These are phyloP conservation scores for Asarcornis scutulata DNA, from an alignment of 2,113 vertebrate species.

Conservation along the genomic window DNA sequence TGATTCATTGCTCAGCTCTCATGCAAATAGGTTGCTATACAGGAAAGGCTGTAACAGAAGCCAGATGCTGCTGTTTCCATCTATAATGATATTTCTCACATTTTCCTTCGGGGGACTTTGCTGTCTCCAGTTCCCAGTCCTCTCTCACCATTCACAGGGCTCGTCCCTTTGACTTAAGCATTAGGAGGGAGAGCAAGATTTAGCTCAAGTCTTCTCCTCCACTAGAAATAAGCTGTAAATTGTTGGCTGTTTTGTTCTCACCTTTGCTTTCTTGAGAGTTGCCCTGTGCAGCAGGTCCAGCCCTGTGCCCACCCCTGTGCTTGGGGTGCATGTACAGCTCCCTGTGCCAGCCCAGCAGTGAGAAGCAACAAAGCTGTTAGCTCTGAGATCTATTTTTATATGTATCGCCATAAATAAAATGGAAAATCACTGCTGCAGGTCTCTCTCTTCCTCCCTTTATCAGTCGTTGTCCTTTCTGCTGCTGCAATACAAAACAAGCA, in stretches of 20 bases:
- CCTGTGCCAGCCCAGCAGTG: slow-evolving; percentile 47
- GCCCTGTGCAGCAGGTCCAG: background rate
- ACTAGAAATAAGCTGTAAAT: background rate
- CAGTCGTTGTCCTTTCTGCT: slow-evolving; percentile 17
- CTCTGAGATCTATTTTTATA: slow-evolving; percentile 70
- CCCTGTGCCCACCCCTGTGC: background rate
- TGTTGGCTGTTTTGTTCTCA: background rate
- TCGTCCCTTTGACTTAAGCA: background rate
- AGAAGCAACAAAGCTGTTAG: slow-evolving; percentile 66
- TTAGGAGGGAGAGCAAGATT: background rate
- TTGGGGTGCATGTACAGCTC: background rate
- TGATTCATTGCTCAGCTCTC: background rate
- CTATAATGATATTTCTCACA: background rate
- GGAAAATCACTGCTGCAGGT: slow-evolving; percentile 40
- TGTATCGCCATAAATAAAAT: slow-evolving; percentile 69
- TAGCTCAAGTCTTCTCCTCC: background rate
- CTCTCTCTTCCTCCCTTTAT: slow-evolving; percentile 28
- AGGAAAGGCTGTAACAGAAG: background rate
- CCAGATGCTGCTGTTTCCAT: background rate
- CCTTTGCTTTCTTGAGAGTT: background rate
- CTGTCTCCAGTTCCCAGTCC: background rate
- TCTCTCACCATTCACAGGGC: background rate
- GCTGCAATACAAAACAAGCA: slow-evolving; percentile 41
- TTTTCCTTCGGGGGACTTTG: background rate
- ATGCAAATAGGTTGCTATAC: background rate